Evolutionary conservation across 1,140 invertebrate genomes (phyloP).

Genomic region (Sitophilus oryzae): DNA sequence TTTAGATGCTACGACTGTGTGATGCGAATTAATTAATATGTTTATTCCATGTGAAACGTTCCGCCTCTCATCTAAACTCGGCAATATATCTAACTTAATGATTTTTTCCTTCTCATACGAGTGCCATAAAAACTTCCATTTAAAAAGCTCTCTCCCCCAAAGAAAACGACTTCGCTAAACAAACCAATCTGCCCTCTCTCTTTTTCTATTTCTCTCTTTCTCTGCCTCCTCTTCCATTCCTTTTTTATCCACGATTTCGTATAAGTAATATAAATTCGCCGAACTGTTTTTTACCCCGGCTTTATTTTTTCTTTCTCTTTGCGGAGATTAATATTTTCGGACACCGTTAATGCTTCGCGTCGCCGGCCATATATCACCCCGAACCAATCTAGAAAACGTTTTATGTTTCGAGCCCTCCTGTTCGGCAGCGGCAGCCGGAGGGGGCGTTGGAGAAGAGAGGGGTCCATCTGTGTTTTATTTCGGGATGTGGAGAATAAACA

Average conservation of each 20-base stretch:
- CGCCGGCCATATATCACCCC: conserved; percentile 44
- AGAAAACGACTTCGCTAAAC: too few relatives aligned
- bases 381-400: conserved; percentile 43
- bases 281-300: background rate
- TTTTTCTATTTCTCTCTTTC: too few relatives aligned
- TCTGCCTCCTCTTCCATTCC: background rate
- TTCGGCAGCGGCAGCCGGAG: background rate
- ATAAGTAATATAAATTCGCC: background rate
- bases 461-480: background rate
- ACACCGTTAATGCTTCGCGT: conserved; percentile 43
- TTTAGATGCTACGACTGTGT: too few relatives aligned
- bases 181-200: too few relatives aligned
- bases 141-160: too few relatives aligned
- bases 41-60: too few relatives aligned
- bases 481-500: background rate
- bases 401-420: conserved; percentile 34
- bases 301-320: background rate
- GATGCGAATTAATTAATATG: too few relatives aligned
- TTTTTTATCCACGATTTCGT: background rate
- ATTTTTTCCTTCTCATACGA: too few relatives aligned
- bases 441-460: too few relatives aligned
- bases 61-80: too few relatives aligned
- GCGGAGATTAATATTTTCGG: conserved; percentile 43
- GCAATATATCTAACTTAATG: too few relatives aligned
- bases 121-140: too few relatives aligned